Base-by-base conservation (phyloP, 2,888 invertebrate genomes). In the Melikaiella ostensackeni region DNA sequence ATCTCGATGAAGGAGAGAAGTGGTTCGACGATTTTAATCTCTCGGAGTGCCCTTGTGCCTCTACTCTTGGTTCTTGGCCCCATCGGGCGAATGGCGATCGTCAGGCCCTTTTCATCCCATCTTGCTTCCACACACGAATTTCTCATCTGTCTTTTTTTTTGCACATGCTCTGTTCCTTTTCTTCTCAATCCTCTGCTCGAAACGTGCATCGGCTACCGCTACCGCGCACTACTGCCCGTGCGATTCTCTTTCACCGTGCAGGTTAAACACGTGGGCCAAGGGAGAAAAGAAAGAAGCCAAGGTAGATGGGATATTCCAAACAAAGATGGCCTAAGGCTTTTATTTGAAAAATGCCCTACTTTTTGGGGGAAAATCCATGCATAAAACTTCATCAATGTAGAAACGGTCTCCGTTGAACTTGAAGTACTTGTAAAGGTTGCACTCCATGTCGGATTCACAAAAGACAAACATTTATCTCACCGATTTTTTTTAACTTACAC, bases 171-270 rank as follows among this genome's bases (percentile, higher is more conserved):
- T 38, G 21, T 55, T 77, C 74, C 80, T 79, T 78, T 74, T 79
- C 79, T 79, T 66, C 77, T 76, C 75, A 74, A 16, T 66, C 24
- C 74, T 42, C 66, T 77, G 30, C 2, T 30, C 66, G 75, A 84
- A 88, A 86, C 87, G 86, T 84, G 86, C 84, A 84, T 80, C 84
- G 81, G 88, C 88, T 88, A 88, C 88, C 84, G 88, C 86, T 83
- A 82, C 82, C 84, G 80, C 83, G 80, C 86, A 83, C 88, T 86
- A 86, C 86, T 82, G 84, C 82, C 83, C 80, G 79, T 55, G 79
- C 55, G 77, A 62, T 74, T 57, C 75, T 77, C 75, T 63, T 38
- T 38, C 38, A 38, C 38, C 38, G 38, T 38, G 38, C 38, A 38
- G 81, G 63, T 80, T 81, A 76, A 79, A 80, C 75, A 59, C 33